Evolutionary conservation across 1,140 invertebrate species (phyloP), one percentile per base, ranked within the genome.

Genomic region (Cyclargus thomasi): DNA sequence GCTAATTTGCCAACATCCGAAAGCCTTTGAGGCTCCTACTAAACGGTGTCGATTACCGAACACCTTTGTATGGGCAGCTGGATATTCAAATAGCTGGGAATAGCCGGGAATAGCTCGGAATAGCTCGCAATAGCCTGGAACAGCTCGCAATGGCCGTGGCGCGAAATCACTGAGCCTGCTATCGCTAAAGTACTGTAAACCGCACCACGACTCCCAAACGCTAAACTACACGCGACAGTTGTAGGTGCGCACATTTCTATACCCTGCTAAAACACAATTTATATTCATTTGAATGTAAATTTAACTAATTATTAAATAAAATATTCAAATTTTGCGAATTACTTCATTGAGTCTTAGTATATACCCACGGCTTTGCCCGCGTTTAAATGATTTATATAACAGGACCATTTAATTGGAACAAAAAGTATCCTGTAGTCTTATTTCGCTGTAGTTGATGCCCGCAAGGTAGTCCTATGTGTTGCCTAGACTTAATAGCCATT

Each of bases 101-200:
- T 20, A 47, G 39, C 14, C 14, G 10, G 11, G 11, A 47, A 47
- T 47, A 8, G 39, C 39, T 47, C 0, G 39, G 39, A 47, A 47
- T 20, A 47, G 39, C 14, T 47, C 39, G 11, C 5, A 47, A 47
- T 47, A 8, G 39, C 39, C 14, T 1, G 39, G 39, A 47, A 47
- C 39, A 47, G 39, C 39, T 47, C 0, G 4, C 39, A 47, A 47
- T 47, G 14, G 39, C 5, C 39, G 18, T 17, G 55, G 55, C 53
- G 53, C 53, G 17, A 18, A 55, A 55, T 55, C 53, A 55, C 53
- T 55, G 53, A 59, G 55, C 18, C 20, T 20, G 55, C 18, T 59
- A 59, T 59, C 55, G 55, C 55, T 59, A 59, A 59, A 59, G 55
- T 59, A 59, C 55, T 59, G 55, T 20, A 59, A 59, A 59, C 55